Conservation (phyloP, 2,888 invertebrate genomes). For the Apotomis turbidana region DNA sequence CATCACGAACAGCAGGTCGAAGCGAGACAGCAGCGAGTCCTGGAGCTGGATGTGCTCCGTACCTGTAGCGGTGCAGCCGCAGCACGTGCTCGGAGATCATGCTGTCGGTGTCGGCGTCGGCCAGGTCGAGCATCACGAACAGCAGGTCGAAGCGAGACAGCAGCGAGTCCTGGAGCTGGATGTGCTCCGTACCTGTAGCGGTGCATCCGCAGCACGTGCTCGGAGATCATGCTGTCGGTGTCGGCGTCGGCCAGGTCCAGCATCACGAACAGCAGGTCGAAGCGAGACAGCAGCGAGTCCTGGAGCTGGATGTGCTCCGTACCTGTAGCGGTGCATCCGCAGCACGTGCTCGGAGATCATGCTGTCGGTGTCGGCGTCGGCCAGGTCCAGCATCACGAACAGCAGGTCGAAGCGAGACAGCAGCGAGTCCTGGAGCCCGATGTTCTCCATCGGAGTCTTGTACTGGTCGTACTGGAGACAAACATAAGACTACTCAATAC, state of each 20-base stretch:
- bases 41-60: constrained; percentile 75
- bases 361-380: constrained; percentile 95
- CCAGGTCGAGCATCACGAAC: constrained; percentile 97
- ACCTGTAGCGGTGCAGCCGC: constrained; percentile 97
- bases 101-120: constrained; percentile 95
- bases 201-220: constrained; percentile 99
- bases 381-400: constrained; percentile 97
- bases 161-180: constrained; percentile 94
- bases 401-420: constrained; percentile 99
- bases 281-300: constrained; percentile 95
- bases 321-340: constrained; percentile 97
- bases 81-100: constrained; percentile 98
- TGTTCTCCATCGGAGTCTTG: constrained; percentile 99
- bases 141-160: constrained; percentile 99
- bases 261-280: constrained; percentile 98
- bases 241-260: constrained; percentile 96
- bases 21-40: constrained; percentile 95
- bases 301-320: constrained; percentile 99
- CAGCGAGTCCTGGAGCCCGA: constrained; percentile 98
- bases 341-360: constrained; percentile 98
- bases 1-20: constrained; percentile 98
- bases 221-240: constrained; percentile 95
- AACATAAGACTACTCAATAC: no score
- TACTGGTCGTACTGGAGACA: constrained; percentile 95
- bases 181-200: constrained; percentile 98